phyloP scores from a whole-genome alignment of 1,140 invertebrate genomes.

The Plectrocnemia conspersa region DNA sequence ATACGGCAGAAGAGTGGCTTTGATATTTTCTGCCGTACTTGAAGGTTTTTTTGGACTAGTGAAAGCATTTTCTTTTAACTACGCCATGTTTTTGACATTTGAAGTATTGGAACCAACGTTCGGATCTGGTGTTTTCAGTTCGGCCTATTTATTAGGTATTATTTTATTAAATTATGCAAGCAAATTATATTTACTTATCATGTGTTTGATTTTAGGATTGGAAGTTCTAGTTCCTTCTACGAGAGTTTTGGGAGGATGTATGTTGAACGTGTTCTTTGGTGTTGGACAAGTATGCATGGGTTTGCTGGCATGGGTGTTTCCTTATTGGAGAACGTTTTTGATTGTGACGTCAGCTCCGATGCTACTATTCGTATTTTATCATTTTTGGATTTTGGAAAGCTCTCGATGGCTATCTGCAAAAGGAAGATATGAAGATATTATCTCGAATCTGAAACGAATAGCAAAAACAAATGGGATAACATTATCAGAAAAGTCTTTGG shows the following conservation, averaged over 20 bases:
- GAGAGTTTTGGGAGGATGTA: neutral
- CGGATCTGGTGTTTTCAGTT: neutral
- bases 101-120: neutral
- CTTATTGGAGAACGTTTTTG: slow-evolving; percentile 6
- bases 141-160: slow-evolving; percentile 1
- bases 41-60: neutral
- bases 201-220: neutral
- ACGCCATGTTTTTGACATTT: neutral
- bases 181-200: too few relatives aligned
- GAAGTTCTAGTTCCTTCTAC: neutral
- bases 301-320: neutral
- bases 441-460: neutral
- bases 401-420: neutral
- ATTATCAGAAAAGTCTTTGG: neutral
- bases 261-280: neutral
- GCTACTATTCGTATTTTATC: neutral
- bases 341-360: neutral
- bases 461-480: neutral
- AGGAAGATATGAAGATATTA: neutral
- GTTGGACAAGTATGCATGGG: neutral
- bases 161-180: neutral
- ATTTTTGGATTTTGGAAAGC: neutral
- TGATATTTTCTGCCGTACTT: neutral
- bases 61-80: neutral
- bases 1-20: neutral